Base-by-base conservation (phyloP, 2,888 invertebrate genomes). In the Oligia strigilis region DNA sequence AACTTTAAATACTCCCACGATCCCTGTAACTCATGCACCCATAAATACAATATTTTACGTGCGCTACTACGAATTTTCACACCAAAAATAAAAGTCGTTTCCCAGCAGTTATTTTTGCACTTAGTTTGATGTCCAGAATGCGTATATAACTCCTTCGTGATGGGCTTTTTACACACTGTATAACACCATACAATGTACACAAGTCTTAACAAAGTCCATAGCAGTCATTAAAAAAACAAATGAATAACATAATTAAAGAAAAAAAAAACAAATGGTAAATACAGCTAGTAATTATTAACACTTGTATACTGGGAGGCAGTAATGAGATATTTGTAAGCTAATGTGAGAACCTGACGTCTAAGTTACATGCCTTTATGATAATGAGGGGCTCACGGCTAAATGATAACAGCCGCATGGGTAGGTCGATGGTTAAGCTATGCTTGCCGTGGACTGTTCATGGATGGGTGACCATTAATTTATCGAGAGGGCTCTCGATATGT, bases 321-420 rank as follows among this genome's bases (percentile, higher is more conserved):
- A 91, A 91, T 87, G 83, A 88, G 87, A 55, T 80, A 87, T 92
- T 89, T 86, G 84, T 89, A 92, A 78, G 90, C 91, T 91, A 90
- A 92, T 89, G 83, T 86, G 77, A 74, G 73, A 75, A 82, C 62
- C 72, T 88, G 88, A 90, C 88, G 90, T 84, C 13, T 73, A 58
- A 65, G 29, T 77, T 72, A 83, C 78, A n/a, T 40, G 77, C 60
- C 19, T 72, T 62, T 66, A 36, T 17, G 23, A 36, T 73, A 71
- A 78, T 70, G 43, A 29, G n/a, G 29, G 17, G n/a, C 11, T 11
- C 1, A 3, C 1, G 6, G 11, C 46, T 19, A 19, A 49, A 13
- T 29, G 4, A 29, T 49, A 13, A 49, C 29, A 69, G 29, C 29
- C 29, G 29, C 29, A 29, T 29, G n/a, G 0, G 5, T 46, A 5